Evolutionary conservation across 2,113 vertebrate genomes (phyloP), one percentile per base, ranked within the genome.

Genomic region (Uria aalge): DNA sequence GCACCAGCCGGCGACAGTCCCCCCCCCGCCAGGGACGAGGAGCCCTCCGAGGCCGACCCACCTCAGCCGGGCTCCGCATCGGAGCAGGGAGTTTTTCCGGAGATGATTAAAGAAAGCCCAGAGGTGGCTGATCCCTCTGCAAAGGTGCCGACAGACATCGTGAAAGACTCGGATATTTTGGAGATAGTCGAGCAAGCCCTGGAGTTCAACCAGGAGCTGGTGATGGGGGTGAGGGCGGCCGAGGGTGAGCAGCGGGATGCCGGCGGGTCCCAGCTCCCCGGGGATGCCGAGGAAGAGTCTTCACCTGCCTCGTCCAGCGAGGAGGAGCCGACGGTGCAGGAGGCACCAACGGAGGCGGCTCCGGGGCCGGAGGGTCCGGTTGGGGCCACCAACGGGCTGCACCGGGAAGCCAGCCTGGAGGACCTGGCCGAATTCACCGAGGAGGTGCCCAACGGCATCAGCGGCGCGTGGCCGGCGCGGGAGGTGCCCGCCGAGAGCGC

Each of bases 191-290:
- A 97, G 45, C 95, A 95, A 75, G 97, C 97, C 5, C 88, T 97
- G 90, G 97, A 97, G 72, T 94, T 95, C 85, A 97, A 91, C 59
- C 96, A 97, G 84, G 97, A 95, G 94, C 23, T 97, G 75, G 91
- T 94, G 92, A 27, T 69, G 93, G 91, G 72, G 1, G 29, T 0
- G 20, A 94, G 67, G 72, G 56, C 0, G 1, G 57, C 82, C 0
- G 57, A 93, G 79, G 68, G 12, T 0, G 85, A 18, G 71, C 80
- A 86, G 57, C 16, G 6, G 8, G 41, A 19, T 29, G 21, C 50
- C 2, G 20, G 27, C 0, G 34, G 36, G 13, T 22, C 21, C 2
- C 15, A 96, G 23, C 38, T 30, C 4, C 30, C 36, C 8, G 7
- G 0, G 55, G 92, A 64, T 1, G 47, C 36, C 0, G 64, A 5